Evolutionary conservation across 2,888 invertebrate species (phyloP), one percentile per base, ranked within the genome.

Genomic region (Eilema caniola): DNA sequence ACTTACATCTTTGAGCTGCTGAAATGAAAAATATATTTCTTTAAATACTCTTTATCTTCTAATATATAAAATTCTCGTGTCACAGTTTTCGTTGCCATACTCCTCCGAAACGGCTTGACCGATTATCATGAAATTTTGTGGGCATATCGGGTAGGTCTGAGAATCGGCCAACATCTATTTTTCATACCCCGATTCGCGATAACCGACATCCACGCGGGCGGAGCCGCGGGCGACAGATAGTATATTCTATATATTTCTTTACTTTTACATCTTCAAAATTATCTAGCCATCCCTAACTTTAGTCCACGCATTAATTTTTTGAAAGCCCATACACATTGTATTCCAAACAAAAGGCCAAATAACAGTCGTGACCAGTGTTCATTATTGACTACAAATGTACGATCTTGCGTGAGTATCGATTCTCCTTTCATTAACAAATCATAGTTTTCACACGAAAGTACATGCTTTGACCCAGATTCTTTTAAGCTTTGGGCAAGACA

Each of bases 391-490:
- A 70, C 70, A 75, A 59, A 66, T 70, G 73, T 61, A 62, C 56
- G 61, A 78, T 79, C 76, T 75, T 65, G 66, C 71, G 73, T 70
- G 70, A 72, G 76, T 74, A 82, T 80, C 69, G 75, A 77, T 83
- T 73, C 77, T 80, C 73, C 73, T 73, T 79, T 83, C 78, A 83
- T 83, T 83, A 82, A 77, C 74, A 67, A 78, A 81, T 78, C 67
- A 71, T 77, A 83, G 79, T 83, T 83, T 84, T 84, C 83, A 79
- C 88, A 88, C 84, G 81, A 79, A 77, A 66, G 80, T 77, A 81
- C 71, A 70, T 66, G 65, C 73, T 70, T 65, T 75, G 83, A 76
- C 83, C 83, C 75, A 64, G 62, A 78, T 81, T 75, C 74, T 64
- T 57, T 72, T 69, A 62, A 75, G 71, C 76, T 79, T 78, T 76